phyloP scores from a whole-genome alignment of 2,113 vertebrate genomes.

The Brienomyrus brachyistius region DNA sequence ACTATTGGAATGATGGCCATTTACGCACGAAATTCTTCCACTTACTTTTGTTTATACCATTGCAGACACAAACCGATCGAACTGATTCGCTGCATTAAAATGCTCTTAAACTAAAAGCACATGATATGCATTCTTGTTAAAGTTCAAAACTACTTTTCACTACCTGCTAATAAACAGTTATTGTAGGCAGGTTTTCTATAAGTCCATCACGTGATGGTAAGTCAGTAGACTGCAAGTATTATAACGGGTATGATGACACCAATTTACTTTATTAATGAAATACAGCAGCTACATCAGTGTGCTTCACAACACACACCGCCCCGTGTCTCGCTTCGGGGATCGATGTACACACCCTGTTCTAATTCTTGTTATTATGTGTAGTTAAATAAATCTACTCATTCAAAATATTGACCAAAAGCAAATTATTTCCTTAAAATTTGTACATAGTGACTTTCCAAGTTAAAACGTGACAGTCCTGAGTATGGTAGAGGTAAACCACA shows the following conservation, averaged over 20 bases:
- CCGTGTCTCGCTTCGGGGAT: not conserved
- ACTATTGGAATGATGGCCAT: not conserved
- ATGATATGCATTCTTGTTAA: not conserved
- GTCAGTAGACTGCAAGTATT: not conserved
- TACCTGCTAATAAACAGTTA: not conserved
- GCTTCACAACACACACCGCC: not conserved
- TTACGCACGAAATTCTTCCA: conserved; percentile 3
- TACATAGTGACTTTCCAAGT: not conserved
- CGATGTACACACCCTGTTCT: not conserved
- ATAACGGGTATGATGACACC: not conserved
- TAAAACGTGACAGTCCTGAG: not conserved
- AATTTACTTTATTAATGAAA: not conserved
- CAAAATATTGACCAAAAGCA: not conserved
- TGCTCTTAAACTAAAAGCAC: not conserved
- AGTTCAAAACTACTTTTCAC: not conserved
- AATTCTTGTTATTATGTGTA: not conserved
- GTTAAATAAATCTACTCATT: not conserved
- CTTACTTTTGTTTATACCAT: not conserved
- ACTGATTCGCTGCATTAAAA: not conserved
- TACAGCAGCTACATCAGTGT: not conserved
- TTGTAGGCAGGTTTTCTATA: not conserved
- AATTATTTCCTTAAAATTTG: not conserved
- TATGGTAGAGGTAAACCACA: not conserved
- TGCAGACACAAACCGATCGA: not conserved
- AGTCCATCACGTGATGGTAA: not conserved